Base-by-base conservation (phyloP, 1,140 invertebrate species). In the Orchesella cincta region DNA sequence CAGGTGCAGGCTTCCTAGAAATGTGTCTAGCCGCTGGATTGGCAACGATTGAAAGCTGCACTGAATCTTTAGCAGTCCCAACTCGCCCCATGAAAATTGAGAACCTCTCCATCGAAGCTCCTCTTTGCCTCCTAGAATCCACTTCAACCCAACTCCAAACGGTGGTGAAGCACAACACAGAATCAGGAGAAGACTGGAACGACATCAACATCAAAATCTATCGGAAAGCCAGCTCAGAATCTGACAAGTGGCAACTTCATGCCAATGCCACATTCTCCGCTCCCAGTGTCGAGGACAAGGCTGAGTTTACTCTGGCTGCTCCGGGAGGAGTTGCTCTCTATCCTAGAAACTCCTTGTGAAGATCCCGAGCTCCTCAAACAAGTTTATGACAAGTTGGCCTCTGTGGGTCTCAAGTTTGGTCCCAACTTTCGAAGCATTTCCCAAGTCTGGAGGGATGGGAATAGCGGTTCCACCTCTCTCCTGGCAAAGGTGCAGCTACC, bases 1-100 rank as follows among this genome's bases (percentile, higher is more conserved):
- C 79, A 0, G 79, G 70, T 28, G 79, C 79, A 1, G 73, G 71
- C 18, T 77, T 67, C 33, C n/a, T 80, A n/a, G 79, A 80, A 62
- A 70, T 64, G 36, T 36, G 75, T 31, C 31, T 80, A 1, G 52
- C 39, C 1, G 76, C 79, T 64, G 79, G 79, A 33, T 23, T 14
- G 3, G 62, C n/a, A 16, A 33, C 62, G 5, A 5, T 67, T 5
- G 62, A 67, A 18, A 29, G 62, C 14, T 2, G 12, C 62, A 67
- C 28, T 31, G 12, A 29, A 29, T 26, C 8, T 5, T 33, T 31
- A 3, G 3, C 26, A 2, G 8, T 16, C 12, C 62, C 62, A 29
- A 29, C 8, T 31, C 23, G 31, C 2, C 28, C 62, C 5, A 67
- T 67, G 3, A 8, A 67, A 31, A n/a, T 79, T 14, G 75, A 74